phyloP scores from a whole-genome alignment of 1,140 invertebrate species.

The Platyscapa corneri region DNA sequence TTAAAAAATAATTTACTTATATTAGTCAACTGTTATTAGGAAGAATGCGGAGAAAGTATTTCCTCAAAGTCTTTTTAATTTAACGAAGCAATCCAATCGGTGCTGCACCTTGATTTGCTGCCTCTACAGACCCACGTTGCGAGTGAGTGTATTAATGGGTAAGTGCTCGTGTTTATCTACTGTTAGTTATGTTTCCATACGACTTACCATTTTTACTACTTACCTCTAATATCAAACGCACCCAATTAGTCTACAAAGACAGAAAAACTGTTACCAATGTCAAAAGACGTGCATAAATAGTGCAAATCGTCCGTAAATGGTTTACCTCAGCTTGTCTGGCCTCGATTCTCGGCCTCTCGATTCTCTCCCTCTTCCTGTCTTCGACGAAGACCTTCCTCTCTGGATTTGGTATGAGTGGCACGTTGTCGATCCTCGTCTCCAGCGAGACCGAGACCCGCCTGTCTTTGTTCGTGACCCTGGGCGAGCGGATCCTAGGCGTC shows the following conservation, averaged over 20 bases:
- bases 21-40: no score
- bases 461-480: conserved; percentile 66
- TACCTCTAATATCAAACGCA: conserved; percentile 34
- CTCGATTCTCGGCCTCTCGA: conserved; percentile 57
- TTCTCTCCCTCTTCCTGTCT: conserved; percentile 72
- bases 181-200: not conserved
- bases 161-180: not conserved
- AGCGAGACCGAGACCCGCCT: conserved; percentile 72
- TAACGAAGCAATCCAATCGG: not conserved
- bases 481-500: conserved; percentile 70
- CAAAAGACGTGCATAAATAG: conserved; percentile 2
- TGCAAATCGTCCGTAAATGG: not conserved
- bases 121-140: not conserved
- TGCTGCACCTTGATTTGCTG: not conserved
- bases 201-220: conserved; percentile 17
- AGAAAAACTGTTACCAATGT: conserved; percentile 27
- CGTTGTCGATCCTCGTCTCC: conserved; percentile 64
- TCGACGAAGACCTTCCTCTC: conserved; percentile 78
- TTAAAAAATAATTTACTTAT: no score
- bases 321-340: conserved; percentile 54
- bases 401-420: conserved; percentile 66
- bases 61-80: no score
- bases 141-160: not conserved
- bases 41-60: no score
- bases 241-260: conserved; percentile 52